Evolutionary conservation across 2,113 vertebrate genomes (phyloP), one percentile per base, ranked within the genome.

Genomic region (Austrofundulus limnaeus): DNA sequence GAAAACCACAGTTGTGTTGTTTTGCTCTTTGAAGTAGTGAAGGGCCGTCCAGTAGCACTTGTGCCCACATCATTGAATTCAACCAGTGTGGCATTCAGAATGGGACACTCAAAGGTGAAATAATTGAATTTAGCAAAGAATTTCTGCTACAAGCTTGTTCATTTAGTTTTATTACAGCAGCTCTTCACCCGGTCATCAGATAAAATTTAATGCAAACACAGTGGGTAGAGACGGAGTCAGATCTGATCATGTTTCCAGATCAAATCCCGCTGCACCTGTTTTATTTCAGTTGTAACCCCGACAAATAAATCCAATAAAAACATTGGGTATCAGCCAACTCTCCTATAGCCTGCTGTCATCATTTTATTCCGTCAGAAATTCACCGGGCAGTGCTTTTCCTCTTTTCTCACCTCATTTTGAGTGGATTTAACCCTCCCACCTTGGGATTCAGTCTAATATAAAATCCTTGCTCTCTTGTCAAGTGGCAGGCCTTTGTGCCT

Each of bases 401-500:
- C 1, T 20, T 38, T 28, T 28, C 37, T 54, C 43, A 46, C 38
- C 50, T 43, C 53, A 47, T 64, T 72, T 41, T 57, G 16, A 62
- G 28, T 38, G 21, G 48, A 66, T 55, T 41, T 75, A 66, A 58
- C 58, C 41, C 49, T 37, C 46, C 52, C 52, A 66, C 21, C 39
- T 21, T 10, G 41, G 37, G 34, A 65, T 53, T 65, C 28, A 38
- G 28, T 62, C 56, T 37, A 62, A 76, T 60, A 59, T 81, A 61
- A 68, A 58, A 23, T n/a, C 23, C 37, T 66, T 68, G 4, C 41
- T 61, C 31, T 55, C 34, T 23, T 73, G 55, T 68, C 53, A 85
- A 64, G 54, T 41, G 11, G 46, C 61, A 43, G 21, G 15, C 60
- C n/a, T 15, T 65, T 67, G 50, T 46, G 45, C 60, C 62, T 75